Evolutionary conservation across 2,113 vertebrate species (phyloP).

Genomic region (Electrona antarctica): DNA sequence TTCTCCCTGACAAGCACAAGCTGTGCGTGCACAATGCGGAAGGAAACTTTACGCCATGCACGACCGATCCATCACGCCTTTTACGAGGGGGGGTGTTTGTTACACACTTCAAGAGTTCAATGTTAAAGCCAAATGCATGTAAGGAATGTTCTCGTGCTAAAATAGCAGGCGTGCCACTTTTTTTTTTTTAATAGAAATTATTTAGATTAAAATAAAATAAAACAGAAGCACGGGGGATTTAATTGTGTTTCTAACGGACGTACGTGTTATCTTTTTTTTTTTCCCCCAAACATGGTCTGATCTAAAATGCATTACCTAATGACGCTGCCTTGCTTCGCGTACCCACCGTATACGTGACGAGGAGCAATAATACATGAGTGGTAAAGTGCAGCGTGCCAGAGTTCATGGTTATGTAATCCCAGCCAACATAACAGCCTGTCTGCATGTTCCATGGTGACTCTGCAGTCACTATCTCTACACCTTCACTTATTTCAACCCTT

Average conservation of each 20-base stretch:
- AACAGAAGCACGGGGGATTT: no score
- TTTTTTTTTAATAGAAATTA: neutral
- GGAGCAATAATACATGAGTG: constrained; percentile 31
- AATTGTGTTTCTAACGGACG: rapidly evolving
- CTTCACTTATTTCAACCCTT: constrained; percentile 15
- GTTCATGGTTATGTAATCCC: constrained; percentile 74
- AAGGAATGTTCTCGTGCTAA: neutral
- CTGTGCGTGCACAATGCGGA: constrained; percentile 54
- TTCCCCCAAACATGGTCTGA: constrained; percentile 13
- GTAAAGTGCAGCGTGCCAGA: constrained; percentile 48
- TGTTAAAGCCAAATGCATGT: neutral
- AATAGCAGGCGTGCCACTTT: neutral
- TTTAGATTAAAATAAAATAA: neutral
- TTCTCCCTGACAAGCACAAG: constrained; percentile 40
- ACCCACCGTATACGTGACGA: constrained; percentile 10
- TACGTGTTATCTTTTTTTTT: neutral
- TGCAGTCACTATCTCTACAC: neutral
- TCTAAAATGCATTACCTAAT: constrained; percentile 28
- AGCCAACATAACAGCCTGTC: constrained; percentile 11
- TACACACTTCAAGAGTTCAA: no score
- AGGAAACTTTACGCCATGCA: constrained; percentile 66
- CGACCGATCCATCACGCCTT: constrained; percentile 47
- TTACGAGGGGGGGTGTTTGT: neutral
- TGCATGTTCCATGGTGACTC: constrained; percentile 22
- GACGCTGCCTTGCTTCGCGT: neutral